Conservation (phyloP, 2,113 vertebrate genomes). For the Prietella phreatophila region DNA sequence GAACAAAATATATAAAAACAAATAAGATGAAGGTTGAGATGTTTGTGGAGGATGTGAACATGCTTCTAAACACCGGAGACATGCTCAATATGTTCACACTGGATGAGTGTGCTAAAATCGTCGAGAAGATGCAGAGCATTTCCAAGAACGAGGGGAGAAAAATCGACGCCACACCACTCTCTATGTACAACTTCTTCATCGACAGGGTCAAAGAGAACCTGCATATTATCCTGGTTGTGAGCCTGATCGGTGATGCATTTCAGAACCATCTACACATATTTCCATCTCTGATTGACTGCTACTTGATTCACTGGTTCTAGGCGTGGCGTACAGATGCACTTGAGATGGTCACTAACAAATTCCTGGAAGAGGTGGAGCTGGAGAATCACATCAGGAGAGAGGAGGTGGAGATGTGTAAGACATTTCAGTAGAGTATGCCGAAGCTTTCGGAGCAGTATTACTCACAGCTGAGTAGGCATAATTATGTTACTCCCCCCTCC, state of each 20-base stretch:
- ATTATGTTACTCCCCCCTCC: conserved; percentile 92
- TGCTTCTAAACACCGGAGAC: conserved; percentile 88
- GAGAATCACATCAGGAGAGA: conserved; percentile 73
- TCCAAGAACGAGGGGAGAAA: conserved; percentile 78
- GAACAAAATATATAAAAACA: no score
- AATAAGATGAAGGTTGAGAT: conserved; percentile 84
- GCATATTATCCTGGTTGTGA: conserved; percentile 87
- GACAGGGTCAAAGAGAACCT: conserved; percentile 87
- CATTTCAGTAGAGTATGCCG: conserved; percentile 83
- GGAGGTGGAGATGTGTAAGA: conserved; percentile 89
- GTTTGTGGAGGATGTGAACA: conserved; percentile 88
- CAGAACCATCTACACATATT: conserved; percentile 90
- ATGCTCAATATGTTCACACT: conserved; percentile 88
- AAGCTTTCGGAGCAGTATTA: conserved; percentile 79
- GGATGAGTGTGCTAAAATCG: conserved; percentile 85
- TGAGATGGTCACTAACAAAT: conserved; percentile 91
- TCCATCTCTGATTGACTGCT: conserved; percentile 92
- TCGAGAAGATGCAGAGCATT: conserved; percentile 83
- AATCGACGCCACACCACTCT: conserved; percentile 81
- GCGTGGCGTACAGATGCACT: conserved; percentile 89
- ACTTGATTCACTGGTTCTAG: conserved; percentile 96
- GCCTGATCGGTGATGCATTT: conserved; percentile 89
- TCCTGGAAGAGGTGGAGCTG: conserved; percentile 86
- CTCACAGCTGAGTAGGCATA: conserved; percentile 77
- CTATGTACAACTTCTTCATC: conserved; percentile 88